These are phyloP conservation scores for Ips typographus DNA, from an alignment of 1,140 invertebrate genomes.

Conservation along the genomic window DNA sequence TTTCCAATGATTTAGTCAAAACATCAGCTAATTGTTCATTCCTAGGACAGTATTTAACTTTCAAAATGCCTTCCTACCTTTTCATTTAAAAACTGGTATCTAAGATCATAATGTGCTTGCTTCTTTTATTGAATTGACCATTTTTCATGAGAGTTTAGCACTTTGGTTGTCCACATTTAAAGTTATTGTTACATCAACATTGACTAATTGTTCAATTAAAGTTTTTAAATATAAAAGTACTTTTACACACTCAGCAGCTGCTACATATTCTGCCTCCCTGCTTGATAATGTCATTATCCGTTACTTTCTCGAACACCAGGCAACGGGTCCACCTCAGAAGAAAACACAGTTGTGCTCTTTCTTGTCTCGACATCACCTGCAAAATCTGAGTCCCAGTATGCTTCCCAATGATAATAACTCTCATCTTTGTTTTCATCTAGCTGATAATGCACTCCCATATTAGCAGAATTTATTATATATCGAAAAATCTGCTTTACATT, in stretches of 20 bases:
- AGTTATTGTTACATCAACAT: slow-evolving; percentile 7
- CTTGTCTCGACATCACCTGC: slow-evolving; percentile 17
- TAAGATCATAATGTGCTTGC: slow-evolving; percentile 48
- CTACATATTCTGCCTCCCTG: slow-evolving; percentile 45
- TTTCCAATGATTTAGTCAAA: slow-evolving; percentile 48
- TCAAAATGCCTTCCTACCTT: slow-evolving; percentile 25
- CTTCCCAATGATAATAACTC: no score
- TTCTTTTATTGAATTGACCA: slow-evolving; percentile 36
- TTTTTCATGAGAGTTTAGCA: slow-evolving; percentile 39
- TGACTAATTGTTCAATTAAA: slow-evolving; percentile 15
- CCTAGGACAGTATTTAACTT: slow-evolving; percentile 21
- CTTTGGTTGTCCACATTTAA: slow-evolving; percentile 41
- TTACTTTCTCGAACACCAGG: slow-evolving; percentile 41
- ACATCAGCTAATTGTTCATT: slow-evolving; percentile 31
- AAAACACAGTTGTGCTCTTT: slow-evolving; percentile 50
- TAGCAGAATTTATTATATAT: no score
- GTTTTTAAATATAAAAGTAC: slow-evolving; percentile 36
- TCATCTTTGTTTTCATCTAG: no score
- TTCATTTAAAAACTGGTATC: slow-evolving; percentile 44
- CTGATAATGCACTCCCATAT: no score
- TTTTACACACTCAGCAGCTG: slow-evolving; percentile 37
- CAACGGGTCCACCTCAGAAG: slow-evolving; percentile 22
- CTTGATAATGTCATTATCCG: slow-evolving; percentile 38
- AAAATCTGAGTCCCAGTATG: slow-evolving; percentile 19
- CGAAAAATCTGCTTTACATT: no score